phyloP scores from a whole-genome alignment of 1,140 invertebrate species.

The Agrypnia vestita region DNA sequence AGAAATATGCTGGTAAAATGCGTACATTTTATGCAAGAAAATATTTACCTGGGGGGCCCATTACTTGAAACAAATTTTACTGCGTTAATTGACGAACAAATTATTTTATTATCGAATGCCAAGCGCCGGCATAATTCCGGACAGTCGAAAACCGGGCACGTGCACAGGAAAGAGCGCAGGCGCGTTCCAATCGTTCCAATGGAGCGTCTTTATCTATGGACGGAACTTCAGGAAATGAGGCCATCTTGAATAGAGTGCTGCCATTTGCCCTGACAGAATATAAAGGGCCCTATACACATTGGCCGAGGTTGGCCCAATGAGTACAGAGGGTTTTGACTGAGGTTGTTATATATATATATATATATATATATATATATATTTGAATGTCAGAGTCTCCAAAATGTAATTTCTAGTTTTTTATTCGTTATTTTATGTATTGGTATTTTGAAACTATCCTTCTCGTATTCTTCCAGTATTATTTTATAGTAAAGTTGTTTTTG shows the following conservation, averaged over 20 bases:
- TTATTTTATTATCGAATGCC: conserved; percentile 27
- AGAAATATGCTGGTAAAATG: neutral
- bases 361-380: too few species aligned
- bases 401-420: too few species aligned
- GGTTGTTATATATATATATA: too few species aligned
- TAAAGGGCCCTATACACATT: too few species aligned
- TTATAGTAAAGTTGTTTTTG: too few species aligned
- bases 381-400: too few species aligned
- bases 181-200: neutral
- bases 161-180: neutral
- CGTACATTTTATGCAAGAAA: neutral
- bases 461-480: too few species aligned
- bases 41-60: conserved; percentile 36
- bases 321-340: too few species aligned
- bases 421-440: too few species aligned
- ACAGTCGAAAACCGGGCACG: neutral
- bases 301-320: too few species aligned
- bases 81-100: neutral
- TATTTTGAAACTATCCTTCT: too few species aligned
- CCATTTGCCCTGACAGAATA: neutral
- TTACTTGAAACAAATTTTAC: neutral
- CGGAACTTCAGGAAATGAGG: conserved; percentile 21
- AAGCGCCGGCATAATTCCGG: conserved; percentile 37
- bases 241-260: conserved; percentile 22
- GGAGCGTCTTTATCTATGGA: too few species aligned